These are phyloP conservation scores for Physella acuta DNA, from an alignment of 1,140 invertebrate genomes.

Conservation along the genomic window DNA sequence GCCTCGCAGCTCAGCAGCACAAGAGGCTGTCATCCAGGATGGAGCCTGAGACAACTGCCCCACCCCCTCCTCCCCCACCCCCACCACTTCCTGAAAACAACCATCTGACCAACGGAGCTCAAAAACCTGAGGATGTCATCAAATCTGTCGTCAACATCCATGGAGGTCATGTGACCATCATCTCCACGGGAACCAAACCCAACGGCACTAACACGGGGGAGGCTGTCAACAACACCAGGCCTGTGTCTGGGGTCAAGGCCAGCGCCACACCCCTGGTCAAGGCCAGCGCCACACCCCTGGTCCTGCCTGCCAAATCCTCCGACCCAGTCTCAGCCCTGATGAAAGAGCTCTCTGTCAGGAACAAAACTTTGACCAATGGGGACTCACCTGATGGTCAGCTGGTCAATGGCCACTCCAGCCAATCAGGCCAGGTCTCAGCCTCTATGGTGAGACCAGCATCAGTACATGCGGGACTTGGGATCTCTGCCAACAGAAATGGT, in stretches of 20 bases:
- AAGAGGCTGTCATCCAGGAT: not conserved
- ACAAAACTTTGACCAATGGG: not conserved
- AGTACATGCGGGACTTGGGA: no score
- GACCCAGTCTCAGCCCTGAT: constrained; percentile 5
- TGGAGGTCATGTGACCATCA: constrained; percentile 26
- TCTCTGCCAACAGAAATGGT: no score
- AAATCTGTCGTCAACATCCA: constrained; percentile 32
- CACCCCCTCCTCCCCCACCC: not conserved
- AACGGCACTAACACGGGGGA: not conserved
- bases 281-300: no score
- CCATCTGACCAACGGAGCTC: not conserved
- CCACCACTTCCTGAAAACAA: not conserved
- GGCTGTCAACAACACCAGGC: not conserved
- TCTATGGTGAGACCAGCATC: not conserved
- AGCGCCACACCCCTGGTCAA: no score
- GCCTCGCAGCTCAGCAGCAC: not conserved
- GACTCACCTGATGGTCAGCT: not conserved
- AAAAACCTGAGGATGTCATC: not conserved
- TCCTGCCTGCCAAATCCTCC: not conserved
- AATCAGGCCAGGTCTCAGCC: no score
- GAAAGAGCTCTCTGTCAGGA: not conserved
- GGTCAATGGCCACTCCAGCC: not conserved
- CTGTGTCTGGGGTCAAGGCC: not conserved
- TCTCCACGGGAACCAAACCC: constrained; percentile 13
- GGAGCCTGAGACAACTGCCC: not conserved